phyloP scores from a whole-genome alignment of 2,888 invertebrate genomes.

The Macrophya alboannulata region DNA sequence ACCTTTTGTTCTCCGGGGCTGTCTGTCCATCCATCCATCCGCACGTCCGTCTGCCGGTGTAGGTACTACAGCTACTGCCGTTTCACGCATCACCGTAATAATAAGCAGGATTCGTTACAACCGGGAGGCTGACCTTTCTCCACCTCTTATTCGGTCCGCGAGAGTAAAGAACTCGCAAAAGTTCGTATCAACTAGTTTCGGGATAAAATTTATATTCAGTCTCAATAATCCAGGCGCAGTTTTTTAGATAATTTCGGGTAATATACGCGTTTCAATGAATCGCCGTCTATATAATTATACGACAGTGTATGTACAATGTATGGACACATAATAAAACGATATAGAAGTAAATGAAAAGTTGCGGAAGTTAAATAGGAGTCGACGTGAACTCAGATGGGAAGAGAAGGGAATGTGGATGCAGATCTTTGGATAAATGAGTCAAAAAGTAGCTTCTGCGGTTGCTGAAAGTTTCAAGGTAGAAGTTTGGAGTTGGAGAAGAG shows the following conservation, averaged over 20 bases:
- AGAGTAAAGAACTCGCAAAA: not conserved
- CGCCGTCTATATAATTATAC: not conserved
- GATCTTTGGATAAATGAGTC: slow-evolving; percentile 69
- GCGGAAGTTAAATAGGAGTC: slow-evolving; percentile 61
- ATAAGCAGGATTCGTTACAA: not conserved
- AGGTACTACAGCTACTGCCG: not conserved
- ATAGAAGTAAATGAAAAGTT: not conserved
- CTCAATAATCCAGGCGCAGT: not conserved
- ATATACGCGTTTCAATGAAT: not conserved
- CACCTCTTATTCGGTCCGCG: not conserved
- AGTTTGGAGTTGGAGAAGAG: slow-evolving; percentile 69
- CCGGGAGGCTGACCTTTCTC: not conserved
- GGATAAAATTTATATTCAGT: not conserved
- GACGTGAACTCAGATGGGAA: slow-evolving; percentile 68
- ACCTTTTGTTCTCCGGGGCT: slow-evolving; percentile 27
- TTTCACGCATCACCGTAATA: not conserved
- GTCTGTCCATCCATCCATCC: not conserved
- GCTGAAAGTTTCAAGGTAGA: slow-evolving; percentile 61
- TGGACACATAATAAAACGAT: not conserved
- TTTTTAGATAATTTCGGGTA: not conserved
- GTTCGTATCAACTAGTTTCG: not conserved
- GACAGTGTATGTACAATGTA: too few species aligned
- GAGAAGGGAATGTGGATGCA: slow-evolving; percentile 67
- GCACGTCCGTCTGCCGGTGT: not conserved
- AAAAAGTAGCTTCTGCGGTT: slow-evolving; percentile 31